These are phyloP conservation scores for Orius insidiosus DNA, from an alignment of 1,140 invertebrate species.

Conservation along the genomic window DNA sequence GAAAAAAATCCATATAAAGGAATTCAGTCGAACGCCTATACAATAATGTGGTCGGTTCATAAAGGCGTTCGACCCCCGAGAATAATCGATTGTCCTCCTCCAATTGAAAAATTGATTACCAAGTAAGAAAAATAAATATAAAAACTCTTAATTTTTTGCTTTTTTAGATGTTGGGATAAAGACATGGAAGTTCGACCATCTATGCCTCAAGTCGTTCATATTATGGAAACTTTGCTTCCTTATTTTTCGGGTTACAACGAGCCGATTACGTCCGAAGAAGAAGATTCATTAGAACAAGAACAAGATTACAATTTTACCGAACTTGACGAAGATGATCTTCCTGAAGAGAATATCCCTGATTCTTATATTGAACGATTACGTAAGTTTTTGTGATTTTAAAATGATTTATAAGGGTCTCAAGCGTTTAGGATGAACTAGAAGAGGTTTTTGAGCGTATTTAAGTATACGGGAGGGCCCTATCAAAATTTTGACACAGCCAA, in stretches of 20 bases:
- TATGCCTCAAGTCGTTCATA: constrained; percentile 55
- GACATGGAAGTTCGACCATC: constrained; percentile 64
- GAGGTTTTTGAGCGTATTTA: no score
- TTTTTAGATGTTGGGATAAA: constrained; percentile 77
- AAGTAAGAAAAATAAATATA: constrained; percentile 30
- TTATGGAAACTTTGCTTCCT: constrained; percentile 56
- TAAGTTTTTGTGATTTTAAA: constrained; percentile 17
- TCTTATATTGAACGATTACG: constrained; percentile 19
- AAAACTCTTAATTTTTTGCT: no score
- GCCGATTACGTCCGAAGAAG: constrained; percentile 34
- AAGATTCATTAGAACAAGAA: constrained; percentile 10
- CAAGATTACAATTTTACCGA: neutral
- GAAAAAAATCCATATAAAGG: constrained; percentile 75
- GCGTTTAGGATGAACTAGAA: no score
- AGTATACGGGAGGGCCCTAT: no score
- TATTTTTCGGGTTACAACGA: constrained; percentile 64
- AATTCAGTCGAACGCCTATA: constrained; percentile 64
- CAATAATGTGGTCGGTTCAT: constrained; percentile 93
- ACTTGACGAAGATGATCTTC: constrained; percentile 12
- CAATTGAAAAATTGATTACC: constrained; percentile 75
- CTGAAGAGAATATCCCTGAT: constrained; percentile 15
- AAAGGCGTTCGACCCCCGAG: constrained; percentile 67
- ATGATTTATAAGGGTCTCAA: no score
- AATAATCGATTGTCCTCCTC: constrained; percentile 69
- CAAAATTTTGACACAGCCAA: no score